phyloP scores from a whole-genome alignment of 2,888 invertebrate genomes.

The Heliconius sara region DNA sequence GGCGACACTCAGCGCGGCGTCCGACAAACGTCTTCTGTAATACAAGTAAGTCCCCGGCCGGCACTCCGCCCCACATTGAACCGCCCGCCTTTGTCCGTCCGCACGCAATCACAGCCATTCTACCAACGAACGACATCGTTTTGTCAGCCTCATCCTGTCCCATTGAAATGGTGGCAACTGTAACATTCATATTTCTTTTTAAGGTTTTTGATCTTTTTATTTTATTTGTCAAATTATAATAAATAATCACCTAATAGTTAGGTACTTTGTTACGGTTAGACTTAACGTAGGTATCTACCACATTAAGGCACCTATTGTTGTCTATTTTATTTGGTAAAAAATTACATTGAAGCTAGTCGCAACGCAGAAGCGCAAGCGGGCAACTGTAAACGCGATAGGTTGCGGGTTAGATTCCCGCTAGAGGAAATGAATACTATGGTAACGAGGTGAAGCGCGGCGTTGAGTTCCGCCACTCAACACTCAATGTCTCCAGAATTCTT shows the following conservation, averaged over 20 bases:
- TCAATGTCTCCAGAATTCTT: too few species aligned
- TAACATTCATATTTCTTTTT: background rate
- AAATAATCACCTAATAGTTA: background rate
- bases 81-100: slow-evolving; percentile 15
- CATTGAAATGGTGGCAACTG: slow-evolving; percentile 24
- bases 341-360: too few species aligned
- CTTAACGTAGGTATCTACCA: too few species aligned
- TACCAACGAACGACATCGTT: slow-evolving; percentile 35
- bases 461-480: too few species aligned
- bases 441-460: too few species aligned
- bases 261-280: background rate
- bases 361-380: too few species aligned
- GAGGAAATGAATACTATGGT: too few species aligned
- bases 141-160: slow-evolving; percentile 37
- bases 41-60: slow-evolving; percentile 30
- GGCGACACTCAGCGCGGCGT: background rate
- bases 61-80: background rate
- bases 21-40: slow-evolving; percentile 22
- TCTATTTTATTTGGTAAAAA: too few species aligned
- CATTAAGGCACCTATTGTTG: too few species aligned
- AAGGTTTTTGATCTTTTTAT: background rate
- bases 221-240: background rate
- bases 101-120: slow-evolving; percentile 29
- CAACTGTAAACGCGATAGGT: too few species aligned
- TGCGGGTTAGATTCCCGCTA: too few species aligned